These are phyloP conservation scores for Lycocerus yunnanus DNA, from an alignment of 2,888 invertebrate species.

Conservation along the genomic window DNA sequence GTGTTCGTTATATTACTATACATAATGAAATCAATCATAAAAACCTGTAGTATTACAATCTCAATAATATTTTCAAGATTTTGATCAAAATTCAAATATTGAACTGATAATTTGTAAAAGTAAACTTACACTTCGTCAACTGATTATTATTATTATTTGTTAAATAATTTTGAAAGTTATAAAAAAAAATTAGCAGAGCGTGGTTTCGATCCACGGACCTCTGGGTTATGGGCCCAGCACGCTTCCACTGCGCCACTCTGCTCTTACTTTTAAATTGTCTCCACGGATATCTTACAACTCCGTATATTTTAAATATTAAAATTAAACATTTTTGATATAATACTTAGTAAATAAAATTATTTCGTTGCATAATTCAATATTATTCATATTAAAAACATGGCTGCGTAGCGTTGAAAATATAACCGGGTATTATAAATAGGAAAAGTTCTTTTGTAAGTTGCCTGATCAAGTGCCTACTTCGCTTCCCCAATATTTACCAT, in stretches of 20 bases:
- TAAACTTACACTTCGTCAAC: too few species aligned
- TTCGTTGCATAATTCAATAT: neutral
- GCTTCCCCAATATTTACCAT: neutral
- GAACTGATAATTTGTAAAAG: too few species aligned
- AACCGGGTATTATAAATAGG: neutral
- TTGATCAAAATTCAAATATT: too few species aligned
- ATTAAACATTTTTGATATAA: neutral
- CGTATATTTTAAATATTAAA: neutral
- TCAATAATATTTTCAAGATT: too few species aligned
- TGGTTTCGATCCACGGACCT: conserved; percentile 92
- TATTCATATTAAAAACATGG: neutral
- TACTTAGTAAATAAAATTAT: neutral
- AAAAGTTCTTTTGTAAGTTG: neutral
- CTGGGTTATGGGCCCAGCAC: conserved; percentile 88
- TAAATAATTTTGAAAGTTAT: too few species aligned
- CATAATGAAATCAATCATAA: too few species aligned
- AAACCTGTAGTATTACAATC: too few species aligned
- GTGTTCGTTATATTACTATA: too few species aligned
- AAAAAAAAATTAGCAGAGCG: conserved; percentile 67
- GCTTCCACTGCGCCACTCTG: conserved; percentile 85
- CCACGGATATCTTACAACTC: neutral
- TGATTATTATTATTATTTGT: too few species aligned
- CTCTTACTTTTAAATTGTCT: conserved; percentile 50
- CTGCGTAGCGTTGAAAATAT: neutral
- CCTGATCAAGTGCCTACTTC: neutral